phyloP scores from a whole-genome alignment of 2,888 invertebrate genomes.

The Tenthredo amoena region DNA sequence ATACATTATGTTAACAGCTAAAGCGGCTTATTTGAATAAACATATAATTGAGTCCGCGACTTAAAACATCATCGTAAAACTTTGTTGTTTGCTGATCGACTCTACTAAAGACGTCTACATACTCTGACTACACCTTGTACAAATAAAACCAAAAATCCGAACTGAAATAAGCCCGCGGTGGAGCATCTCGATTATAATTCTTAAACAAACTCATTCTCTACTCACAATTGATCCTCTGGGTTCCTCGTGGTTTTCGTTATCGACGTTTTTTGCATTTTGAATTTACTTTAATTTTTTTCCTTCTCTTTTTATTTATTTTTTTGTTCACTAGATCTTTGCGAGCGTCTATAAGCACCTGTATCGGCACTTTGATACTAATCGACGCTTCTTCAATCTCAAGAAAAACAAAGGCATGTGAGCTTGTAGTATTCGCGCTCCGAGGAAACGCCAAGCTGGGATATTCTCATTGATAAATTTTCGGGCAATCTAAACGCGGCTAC shows the following conservation, averaged over 20 bases:
- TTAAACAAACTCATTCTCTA: background rate
- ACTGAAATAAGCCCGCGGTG: background rate
- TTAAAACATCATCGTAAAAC: slow-evolving; percentile 20
- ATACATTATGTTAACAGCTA: background rate
- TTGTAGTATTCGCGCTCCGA: background rate
- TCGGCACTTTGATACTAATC: background rate
- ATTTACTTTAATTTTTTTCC: background rate
- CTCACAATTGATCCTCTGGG: background rate
- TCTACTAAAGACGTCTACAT: background rate
- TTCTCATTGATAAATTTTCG: background rate
- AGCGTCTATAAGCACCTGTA: background rate
- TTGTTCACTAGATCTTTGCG: background rate
- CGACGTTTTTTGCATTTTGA: background rate
- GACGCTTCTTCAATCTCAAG: background rate
- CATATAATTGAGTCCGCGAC: background rate
- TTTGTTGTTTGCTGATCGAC: slow-evolving; percentile 3
- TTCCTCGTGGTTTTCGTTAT: background rate
- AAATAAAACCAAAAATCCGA: background rate
- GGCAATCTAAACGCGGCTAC: background rate
- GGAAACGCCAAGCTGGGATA: background rate
- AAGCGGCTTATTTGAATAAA: slow-evolving; percentile 5
- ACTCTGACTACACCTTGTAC: background rate
- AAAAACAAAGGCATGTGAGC: background rate
- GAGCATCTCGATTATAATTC: background rate
- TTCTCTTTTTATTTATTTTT: background rate